Percentiles rank a stretch among this genome's conserved stretches.
phyloP scores from a whole-genome alignment of 2,888 invertebrate genomes.

The Apodemia mormo region DNA sequence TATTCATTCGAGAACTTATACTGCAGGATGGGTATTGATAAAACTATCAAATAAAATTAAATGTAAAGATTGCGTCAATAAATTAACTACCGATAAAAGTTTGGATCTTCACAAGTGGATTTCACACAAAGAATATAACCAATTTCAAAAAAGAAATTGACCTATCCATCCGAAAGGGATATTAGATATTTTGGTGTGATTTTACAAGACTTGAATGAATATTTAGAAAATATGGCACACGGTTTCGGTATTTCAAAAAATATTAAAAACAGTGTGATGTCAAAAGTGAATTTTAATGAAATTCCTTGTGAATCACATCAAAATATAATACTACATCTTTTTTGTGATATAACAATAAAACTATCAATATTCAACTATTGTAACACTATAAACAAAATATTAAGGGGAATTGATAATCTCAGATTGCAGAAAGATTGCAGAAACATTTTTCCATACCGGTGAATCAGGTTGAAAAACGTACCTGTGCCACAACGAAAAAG shows the following conservation, averaged over 20 bases:
- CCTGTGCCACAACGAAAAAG: no score
- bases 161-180: neutral
- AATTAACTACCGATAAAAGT: slow-evolving; percentile 10
- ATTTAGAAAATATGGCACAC: neutral
- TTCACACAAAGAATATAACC: neutral
- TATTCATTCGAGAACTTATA: slow-evolving; percentile 39
- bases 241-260: neutral
- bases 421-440: no score
- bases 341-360: neutral
- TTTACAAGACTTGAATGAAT: neutral
- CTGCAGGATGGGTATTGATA: slow-evolving; percentile 36
- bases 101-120: no score
- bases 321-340: neutral
- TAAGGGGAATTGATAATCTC: no score
- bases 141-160: neutral
- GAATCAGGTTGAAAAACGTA: no score
- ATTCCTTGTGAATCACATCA: slow-evolving; percentile 1
- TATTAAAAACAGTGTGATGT: neutral
- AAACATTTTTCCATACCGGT: no score
- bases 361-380: neutral
- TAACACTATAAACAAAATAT: no score
- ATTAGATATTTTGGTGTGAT: slow-evolving; percentile 3
- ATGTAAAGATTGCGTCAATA: slow-evolving; percentile 26
- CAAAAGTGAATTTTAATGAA: no score
- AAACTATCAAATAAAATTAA: slow-evolving; percentile 32